Conservation (phyloP, 2,888 invertebrate species). For the Charanyca ferruginea region DNA sequence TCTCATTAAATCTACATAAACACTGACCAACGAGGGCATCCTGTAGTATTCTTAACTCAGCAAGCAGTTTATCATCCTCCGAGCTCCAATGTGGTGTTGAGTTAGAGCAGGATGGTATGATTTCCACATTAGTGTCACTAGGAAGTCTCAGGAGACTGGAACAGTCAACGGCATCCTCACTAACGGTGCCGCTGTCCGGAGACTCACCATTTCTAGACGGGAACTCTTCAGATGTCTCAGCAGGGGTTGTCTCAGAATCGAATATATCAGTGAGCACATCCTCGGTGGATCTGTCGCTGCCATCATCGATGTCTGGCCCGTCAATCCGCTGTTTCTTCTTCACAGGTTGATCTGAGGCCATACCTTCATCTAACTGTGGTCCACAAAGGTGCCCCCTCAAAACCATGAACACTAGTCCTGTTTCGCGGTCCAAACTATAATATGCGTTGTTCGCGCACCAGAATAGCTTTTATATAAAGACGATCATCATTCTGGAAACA, state of each 20-base stretch:
- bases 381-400: constrained; percentile 91
- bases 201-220: constrained; percentile 85
- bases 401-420: constrained; percentile 90
- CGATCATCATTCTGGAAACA: constrained; percentile 83
- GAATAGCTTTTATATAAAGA: constrained; percentile 66
- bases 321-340: constrained; percentile 96
- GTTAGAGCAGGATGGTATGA: constrained; percentile 85
- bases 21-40: constrained; percentile 94
- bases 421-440: constrained; percentile 58
- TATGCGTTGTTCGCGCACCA: constrained; percentile 60
- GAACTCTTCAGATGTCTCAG: constrained; percentile 86
- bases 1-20: constrained; percentile 94
- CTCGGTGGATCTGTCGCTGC: constrained; percentile 88
- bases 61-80: constrained; percentile 83
- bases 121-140: constrained; percentile 78
- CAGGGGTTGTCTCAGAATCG: constrained; percentile 81
- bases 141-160: constrained; percentile 83
- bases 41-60: constrained; percentile 92
- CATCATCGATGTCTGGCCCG: constrained; percentile 91
- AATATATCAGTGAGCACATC: constrained; percentile 86
- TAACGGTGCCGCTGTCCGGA: constrained; percentile 88
- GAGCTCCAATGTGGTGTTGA: constrained; percentile 80
- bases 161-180: constrained; percentile 89
- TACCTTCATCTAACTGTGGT: constrained; percentile 91
- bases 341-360: constrained; percentile 95